Evolutionary conservation across 2,797 vertebrate genomes (phyloP), one percentile per base, ranked within the genome.

Genomic region (Myoxocephalus aenaeus): DNA sequence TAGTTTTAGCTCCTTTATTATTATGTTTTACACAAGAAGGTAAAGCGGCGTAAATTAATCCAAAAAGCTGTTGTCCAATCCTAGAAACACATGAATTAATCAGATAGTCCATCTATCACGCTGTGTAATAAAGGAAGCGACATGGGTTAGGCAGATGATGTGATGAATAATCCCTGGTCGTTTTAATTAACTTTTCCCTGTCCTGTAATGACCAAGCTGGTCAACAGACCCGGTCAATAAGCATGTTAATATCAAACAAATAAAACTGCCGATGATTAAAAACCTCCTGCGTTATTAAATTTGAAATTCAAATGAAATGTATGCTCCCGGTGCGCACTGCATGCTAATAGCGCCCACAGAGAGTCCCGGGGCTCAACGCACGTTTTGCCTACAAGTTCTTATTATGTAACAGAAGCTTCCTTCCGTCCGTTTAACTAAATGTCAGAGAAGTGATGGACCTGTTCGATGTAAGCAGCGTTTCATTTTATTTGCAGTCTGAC

Each of bases 251-350:
- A 99, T 98, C 97, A 99, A 98, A 98, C 98, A 98, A 99, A 98
- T 99, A 99, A 99, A 98, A 99, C 95, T 95, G 96, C 93, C 94
- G 96, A 98, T 99, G 97, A 99, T 99, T 99, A 99, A 99, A 99
- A 99, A 98, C 97, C 97, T 98, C 97, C 97, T 95, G 97, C 96
- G 97, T 99, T 99, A 99, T 99, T 99, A 99, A 99, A 99, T 99
- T 98, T 98, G 97, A 99, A 99, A 99, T 99, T 99, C 98, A 99
- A 99, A 99, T 99, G 96, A 98, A 98, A 98, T 98, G 95, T 97
- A 98, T 98, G 97, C 96, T 93, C 95, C 93, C 92, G 93, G 94
- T 96, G 95, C 96, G 93, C 92, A 89, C 94, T 95, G 97, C 96
- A 98, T 98, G 96, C 93, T 97, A 98, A 99, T 98, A 74, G 94